phyloP scores from a whole-genome alignment of 2,888 invertebrate species.

The Drosophila parthenogenetica region DNA sequence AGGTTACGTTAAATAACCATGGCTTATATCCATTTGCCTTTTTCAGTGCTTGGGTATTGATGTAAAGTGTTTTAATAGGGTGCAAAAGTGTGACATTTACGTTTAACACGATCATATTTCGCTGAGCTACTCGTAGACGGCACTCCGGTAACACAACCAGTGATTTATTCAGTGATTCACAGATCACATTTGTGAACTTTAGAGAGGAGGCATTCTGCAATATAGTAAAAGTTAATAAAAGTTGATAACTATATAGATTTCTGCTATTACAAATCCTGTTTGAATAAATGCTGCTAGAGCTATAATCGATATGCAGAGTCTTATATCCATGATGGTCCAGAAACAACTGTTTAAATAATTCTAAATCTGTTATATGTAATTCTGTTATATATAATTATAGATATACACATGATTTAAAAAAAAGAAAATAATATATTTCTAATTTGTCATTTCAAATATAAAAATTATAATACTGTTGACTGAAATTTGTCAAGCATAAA shows the following conservation, averaged over 20 bases:
- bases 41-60: slow-evolving; percentile 5
- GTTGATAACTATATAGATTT: too few relatives aligned
- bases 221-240: too few relatives aligned
- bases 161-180: slow-evolving; percentile 15
- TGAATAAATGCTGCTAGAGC: neutral
- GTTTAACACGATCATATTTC: slow-evolving; percentile 6
- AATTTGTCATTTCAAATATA: neutral
- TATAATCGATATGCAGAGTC: neutral
- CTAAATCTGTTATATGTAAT: too few relatives aligned
- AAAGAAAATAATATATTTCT: too few relatives aligned
- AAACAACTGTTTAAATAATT: neutral
- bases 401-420: too few relatives aligned
- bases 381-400: too few relatives aligned
- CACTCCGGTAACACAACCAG: slow-evolving; percentile 4
- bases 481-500: neutral
- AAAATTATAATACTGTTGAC: neutral
- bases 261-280: too few relatives aligned
- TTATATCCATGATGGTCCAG: neutral
- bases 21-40: slow-evolving; percentile 32
- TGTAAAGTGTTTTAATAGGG: neutral
- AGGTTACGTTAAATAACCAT: slow-evolving; percentile 2
- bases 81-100: slow-evolving; percentile 17
- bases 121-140: slow-evolving; percentile 22
- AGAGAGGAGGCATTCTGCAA: slow-evolving; percentile 1
- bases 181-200: slow-evolving; percentile 16